Percentiles rank a stretch among this genome's conserved stretches.
Evolutionary conservation across 2,113 vertebrate genomes (phyloP).

Genomic region (Morone saxatilis): DNA sequence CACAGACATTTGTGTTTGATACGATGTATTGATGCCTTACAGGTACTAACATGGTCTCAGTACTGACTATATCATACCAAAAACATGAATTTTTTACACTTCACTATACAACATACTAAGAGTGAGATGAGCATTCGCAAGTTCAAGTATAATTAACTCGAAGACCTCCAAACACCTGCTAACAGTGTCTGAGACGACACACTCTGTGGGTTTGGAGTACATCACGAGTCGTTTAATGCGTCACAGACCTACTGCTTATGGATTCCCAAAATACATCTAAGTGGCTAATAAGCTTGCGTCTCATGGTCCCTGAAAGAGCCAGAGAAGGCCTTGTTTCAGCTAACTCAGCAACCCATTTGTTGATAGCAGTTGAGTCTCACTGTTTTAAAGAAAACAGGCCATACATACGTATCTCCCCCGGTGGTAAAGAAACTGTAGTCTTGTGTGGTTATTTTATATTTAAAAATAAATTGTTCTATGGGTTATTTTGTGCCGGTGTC

Average conservation of each 20-base stretch:
- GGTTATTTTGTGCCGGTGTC: background rate
- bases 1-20: too few relatives aligned
- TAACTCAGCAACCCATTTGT: slow-evolving; percentile 8
- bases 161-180: slow-evolving; percentile 41
- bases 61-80: background rate
- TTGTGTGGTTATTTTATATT: background rate
- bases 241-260: slow-evolving; percentile 56
- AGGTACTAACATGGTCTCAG: background rate
- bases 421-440: background rate
- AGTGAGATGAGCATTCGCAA: slow-evolving; percentile 7
- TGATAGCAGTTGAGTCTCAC: slow-evolving; percentile 16
- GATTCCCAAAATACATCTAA: slow-evolving; percentile 70
- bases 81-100: background rate
- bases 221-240: slow-evolving; percentile 47
- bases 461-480: background rate
- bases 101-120: background rate
- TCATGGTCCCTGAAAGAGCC: slow-evolving; percentile 35
- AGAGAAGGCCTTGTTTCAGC: slow-evolving; percentile 14
- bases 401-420: background rate
- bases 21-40: too few relatives aligned
- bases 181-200: slow-evolving; percentile 30
- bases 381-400: slow-evolving; percentile 2
- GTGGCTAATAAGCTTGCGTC: slow-evolving; percentile 52
- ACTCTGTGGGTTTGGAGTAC: slow-evolving; percentile 50
- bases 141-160: slow-evolving; percentile 45